These are phyloP conservation scores for Rhaphigaster nebulosa DNA, from an alignment of 2,888 invertebrate species.

Conservation along the genomic window DNA sequence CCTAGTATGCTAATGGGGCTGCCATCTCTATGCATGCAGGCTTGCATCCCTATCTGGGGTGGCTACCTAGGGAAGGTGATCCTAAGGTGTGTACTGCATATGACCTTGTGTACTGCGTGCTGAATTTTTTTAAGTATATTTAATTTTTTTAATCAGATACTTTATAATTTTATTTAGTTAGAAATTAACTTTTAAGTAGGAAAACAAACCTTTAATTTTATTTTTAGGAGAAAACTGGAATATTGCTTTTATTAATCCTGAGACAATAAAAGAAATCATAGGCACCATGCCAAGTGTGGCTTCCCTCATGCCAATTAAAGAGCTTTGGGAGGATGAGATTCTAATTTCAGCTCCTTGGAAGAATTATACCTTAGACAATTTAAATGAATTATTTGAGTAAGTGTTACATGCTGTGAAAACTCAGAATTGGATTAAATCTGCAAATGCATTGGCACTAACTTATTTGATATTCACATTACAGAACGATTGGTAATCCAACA, in stretches of 20 bases:
- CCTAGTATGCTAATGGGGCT: too few relatives aligned
- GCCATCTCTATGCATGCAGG: too few relatives aligned
- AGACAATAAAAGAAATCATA: constrained; percentile 87
- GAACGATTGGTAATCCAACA: constrained; percentile 82
- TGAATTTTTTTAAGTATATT: too few relatives aligned
- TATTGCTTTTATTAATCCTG: constrained; percentile 85
- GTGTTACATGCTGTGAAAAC: constrained; percentile 67
- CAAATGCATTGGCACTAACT: too few relatives aligned
- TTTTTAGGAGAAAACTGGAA: constrained; percentile 90
- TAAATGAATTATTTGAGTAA: constrained; percentile 83
- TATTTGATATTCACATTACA: constrained; percentile 67
- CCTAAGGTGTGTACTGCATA: too few relatives aligned
- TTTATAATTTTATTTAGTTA: too few relatives aligned
- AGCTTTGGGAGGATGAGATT: constrained; percentile 89
- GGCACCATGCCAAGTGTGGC: constrained; percentile 95
- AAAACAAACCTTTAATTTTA: not conserved
- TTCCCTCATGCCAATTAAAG: constrained; percentile 92
- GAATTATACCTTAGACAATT: constrained; percentile 84
- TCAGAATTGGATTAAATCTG: too few relatives aligned
- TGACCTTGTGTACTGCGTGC: too few relatives aligned
- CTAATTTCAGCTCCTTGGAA: constrained; percentile 81
- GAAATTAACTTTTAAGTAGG: too few relatives aligned
- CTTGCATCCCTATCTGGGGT: too few relatives aligned
- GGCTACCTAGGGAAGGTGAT: too few relatives aligned
- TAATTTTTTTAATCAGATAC: too few relatives aligned